Conservation (phyloP, 2,113 vertebrate genomes). For the Phaethornis superciliosus region DNA sequence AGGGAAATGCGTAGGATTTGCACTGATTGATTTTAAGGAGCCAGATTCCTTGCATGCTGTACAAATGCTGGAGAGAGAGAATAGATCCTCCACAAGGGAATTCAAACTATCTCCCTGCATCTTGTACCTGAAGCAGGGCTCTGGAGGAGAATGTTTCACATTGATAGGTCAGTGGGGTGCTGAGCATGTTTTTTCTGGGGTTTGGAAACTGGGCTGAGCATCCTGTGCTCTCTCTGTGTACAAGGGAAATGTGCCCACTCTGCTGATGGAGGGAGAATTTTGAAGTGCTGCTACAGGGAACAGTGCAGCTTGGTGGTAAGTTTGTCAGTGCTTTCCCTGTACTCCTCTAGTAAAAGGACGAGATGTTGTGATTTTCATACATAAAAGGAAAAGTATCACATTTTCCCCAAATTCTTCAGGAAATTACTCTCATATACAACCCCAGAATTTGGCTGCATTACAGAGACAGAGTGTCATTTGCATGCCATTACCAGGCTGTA, state of each 20-base stretch:
- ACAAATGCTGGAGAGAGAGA: neutral
- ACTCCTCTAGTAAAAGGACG: conserved; percentile 56
- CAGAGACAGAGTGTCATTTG: conserved; percentile 79
- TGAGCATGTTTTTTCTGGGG: neutral
- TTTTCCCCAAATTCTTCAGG: conserved; percentile 87
- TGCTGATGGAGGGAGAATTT: neutral
- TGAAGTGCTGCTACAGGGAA: conserved; percentile 32
- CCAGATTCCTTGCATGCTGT: neutral
- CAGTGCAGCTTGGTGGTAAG: neutral
- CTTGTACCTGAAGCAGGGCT: neutral
- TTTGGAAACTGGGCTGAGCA: neutral
- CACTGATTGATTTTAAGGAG: neutral
- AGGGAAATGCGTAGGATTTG: neutral
- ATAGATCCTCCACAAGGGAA: neutral
- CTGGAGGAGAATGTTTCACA: neutral
- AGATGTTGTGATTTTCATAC: conserved; percentile 72
- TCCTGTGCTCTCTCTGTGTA: neutral
- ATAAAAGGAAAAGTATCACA: conserved; percentile 83
- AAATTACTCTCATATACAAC: conserved; percentile 88
- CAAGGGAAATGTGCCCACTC: neutral
- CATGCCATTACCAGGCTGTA: conserved; percentile 79
- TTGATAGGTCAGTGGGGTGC: neutral
- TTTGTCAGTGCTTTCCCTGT: conserved; percentile 9
- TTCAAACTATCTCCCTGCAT: neutral
- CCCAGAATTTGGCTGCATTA: conserved; percentile 74